Conservation (phyloP, 2,113 vertebrate genomes). For the Lophura nycthemera region DNA sequence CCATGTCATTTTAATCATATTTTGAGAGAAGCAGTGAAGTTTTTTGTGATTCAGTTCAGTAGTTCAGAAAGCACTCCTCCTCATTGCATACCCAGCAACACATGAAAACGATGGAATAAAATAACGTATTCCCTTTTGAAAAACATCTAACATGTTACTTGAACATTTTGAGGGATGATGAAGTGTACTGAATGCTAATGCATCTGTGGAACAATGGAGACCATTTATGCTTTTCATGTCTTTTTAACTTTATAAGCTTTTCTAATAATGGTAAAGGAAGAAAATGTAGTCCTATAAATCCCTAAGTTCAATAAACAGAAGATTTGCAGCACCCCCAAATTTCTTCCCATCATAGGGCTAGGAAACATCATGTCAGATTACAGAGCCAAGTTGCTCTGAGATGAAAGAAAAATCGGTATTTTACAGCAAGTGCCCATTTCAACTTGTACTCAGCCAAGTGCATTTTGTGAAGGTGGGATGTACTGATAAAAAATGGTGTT, state of each 20-base stretch:
- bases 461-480: not conserved
- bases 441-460: not conserved
- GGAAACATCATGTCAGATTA: not conserved
- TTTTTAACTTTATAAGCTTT: not conserved
- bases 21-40: not conserved
- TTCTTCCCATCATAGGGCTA: not conserved
- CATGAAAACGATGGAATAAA: not conserved
- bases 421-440: not conserved
- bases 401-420: not conserved
- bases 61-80: not conserved
- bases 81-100: not conserved
- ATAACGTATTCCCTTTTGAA: not conserved
- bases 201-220: not conserved
- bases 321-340: not conserved
- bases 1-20: not conserved
- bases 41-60: not conserved
- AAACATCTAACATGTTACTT: not conserved
- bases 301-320: not conserved
- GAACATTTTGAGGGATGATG: not conserved
- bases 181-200: not conserved
- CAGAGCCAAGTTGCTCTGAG: not conserved
- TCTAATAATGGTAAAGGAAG: not conserved
- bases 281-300: not conserved
- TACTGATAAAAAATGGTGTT: not conserved
- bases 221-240: not conserved